Evolutionary conservation across 2,888 invertebrate species (phyloP).

Genomic region (Bhutanitis thaidina): DNA sequence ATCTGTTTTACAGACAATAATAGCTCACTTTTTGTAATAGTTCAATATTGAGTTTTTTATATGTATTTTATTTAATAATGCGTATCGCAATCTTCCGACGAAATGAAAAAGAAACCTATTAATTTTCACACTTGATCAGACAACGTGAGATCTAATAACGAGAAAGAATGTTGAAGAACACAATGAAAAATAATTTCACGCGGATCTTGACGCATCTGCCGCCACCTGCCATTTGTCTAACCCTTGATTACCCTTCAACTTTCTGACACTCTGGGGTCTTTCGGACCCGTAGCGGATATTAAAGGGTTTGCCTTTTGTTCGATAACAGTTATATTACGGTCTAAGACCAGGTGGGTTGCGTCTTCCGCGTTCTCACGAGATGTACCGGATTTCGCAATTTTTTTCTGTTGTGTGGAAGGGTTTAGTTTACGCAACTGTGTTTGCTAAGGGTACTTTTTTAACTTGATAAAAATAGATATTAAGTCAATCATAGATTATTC

Average conservation of each 20-base stretch:
- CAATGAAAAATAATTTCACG: constrained; percentile 71
- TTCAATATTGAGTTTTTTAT: background rate
- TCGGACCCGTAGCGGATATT: constrained; percentile 53
- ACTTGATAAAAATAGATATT: background rate
- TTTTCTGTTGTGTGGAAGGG: constrained; percentile 33
- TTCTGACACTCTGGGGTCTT: constrained; percentile 46
- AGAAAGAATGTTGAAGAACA: constrained; percentile 29
- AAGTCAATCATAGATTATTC: background rate
- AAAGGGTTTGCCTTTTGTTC: constrained; percentile 61
- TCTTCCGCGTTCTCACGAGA: constrained; percentile 70
- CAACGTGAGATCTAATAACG: constrained; percentile 53
- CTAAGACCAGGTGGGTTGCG: constrained; percentile 57
- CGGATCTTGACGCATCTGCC: constrained; percentile 71
- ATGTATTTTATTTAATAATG: constrained; percentile 7
- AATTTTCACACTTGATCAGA: constrained; percentile 71
- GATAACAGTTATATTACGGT: constrained; percentile 67
- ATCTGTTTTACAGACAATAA: too few relatives aligned
- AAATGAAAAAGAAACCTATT: constrained; percentile 51
- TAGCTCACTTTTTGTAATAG: too few relatives aligned
- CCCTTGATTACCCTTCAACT: constrained; percentile 57
- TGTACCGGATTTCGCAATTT: constrained; percentile 47
- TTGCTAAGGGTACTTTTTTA: constrained; percentile 25
- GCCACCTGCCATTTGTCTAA: constrained; percentile 63
- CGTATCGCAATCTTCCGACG: constrained; percentile 26
- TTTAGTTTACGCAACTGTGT: constrained; percentile 50